Conservation (phyloP, 2,113 vertebrate genomes). For the Anguilla japonica region DNA sequence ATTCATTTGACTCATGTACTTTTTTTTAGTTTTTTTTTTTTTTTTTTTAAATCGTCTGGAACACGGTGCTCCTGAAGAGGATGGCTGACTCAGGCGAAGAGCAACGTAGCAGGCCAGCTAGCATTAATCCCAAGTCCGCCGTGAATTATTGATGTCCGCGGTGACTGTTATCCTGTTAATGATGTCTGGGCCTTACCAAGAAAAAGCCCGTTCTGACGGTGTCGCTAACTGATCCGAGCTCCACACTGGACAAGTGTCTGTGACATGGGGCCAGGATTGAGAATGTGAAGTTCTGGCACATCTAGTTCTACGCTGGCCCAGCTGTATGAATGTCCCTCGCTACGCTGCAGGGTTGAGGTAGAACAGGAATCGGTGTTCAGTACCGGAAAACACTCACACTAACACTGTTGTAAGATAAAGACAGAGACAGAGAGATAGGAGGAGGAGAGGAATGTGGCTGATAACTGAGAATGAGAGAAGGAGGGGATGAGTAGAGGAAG, state of each 20-base stretch:
- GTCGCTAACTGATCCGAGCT: slow-evolving; percentile 45
- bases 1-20: too few species aligned
- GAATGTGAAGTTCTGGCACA: too few species aligned
- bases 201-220: slow-evolving; percentile 36
- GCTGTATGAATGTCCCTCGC: too few species aligned
- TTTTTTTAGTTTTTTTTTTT: too few species aligned
- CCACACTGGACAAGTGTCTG: slow-evolving; percentile 24
- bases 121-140: slow-evolving; percentile 26
- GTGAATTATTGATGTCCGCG: slow-evolving; percentile 29
- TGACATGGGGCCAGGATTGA: slow-evolving; percentile 12
- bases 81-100: background rate
- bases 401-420: too few species aligned
- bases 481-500: background rate
- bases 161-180: slow-evolving; percentile 52
- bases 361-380: background rate
- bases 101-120: background rate
- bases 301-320: too few species aligned
- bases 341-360: background rate
- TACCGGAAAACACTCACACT: too few species aligned
- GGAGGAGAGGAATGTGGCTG: too few species aligned
- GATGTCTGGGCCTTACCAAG: slow-evolving; percentile 53
- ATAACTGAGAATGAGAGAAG: background rate
- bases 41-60: background rate
- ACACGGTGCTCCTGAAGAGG: background rate
- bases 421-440: too few species aligned